A percentile compares a stretch with the other conserved stretches of the same genome.
Evolutionary conservation across 2,888 invertebrate species (phyloP).

Genomic region (Elmis aenea): DNA sequence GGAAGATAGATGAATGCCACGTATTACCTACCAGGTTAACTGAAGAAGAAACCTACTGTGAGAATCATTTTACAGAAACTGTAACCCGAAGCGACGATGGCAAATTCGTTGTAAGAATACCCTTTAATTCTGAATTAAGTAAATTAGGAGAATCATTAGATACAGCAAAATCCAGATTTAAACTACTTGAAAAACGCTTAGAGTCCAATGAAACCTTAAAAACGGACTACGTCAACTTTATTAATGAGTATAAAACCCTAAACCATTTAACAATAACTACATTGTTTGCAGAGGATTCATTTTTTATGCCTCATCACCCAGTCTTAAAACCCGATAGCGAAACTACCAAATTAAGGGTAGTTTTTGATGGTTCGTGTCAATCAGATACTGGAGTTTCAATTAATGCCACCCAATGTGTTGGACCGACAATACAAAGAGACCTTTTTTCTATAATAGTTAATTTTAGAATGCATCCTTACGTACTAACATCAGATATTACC

Average conservation of each 20-base stretch:
- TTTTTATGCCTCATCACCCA: constrained; percentile 21
- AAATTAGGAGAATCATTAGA: constrained; percentile 7
- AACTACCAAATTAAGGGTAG: constrained; percentile 23
- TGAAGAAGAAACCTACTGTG: constrained; percentile 15
- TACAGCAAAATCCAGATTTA: constrained; percentile 16
- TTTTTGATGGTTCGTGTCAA: constrained; percentile 27
- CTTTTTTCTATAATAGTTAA: constrained; percentile 12
- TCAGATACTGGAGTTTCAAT: constrained; percentile 6
- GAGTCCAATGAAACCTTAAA: constrained; percentile 11
- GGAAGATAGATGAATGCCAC: constrained; percentile 19
- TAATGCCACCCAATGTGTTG: constrained; percentile 10
- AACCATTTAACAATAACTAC: constrained; percentile 20
- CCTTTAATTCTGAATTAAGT: constrained; percentile 13
- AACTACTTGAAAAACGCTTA: constrained; percentile 19
- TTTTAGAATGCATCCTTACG: constrained; percentile 2
- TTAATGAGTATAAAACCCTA: constrained; percentile 20
- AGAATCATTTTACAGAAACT: constrained; percentile 20
- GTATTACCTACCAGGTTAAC: constrained; percentile 5
- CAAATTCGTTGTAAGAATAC: constrained; percentile 19
- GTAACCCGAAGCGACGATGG: constrained; percentile 9
- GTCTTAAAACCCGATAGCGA: constrained; percentile 13
- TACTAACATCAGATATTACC: constrained; percentile 5
- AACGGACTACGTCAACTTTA: constrained; percentile 20
- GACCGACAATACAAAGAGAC: constrained; percentile 13
- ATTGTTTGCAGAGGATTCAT: constrained; percentile 1